Conservation (phyloP, 1,140 invertebrate genomes). For the Phthorimaea operculella region DNA sequence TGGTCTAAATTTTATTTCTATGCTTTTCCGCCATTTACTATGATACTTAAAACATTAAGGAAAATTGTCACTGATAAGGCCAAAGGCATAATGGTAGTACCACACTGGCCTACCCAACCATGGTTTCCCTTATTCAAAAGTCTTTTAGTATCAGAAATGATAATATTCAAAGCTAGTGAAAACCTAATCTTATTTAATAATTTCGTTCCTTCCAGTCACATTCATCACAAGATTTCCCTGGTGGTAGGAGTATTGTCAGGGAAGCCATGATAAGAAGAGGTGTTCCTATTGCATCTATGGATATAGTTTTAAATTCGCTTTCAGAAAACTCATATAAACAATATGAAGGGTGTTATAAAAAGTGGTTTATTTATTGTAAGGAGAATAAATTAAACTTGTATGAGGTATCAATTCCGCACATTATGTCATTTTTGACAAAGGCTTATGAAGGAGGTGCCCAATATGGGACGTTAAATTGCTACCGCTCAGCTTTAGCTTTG, state of each 20-base stretch:
- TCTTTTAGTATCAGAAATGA: background rate
- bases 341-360: constrained; percentile 5
- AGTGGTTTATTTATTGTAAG: constrained; percentile 7
- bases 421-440: background rate
- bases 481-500: constrained; percentile 19
- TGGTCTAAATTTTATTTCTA: constrained; percentile 2
- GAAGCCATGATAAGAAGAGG: background rate
- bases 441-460: constrained; percentile 4
- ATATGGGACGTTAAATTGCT: constrained; percentile 22
- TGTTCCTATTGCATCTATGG: background rate
- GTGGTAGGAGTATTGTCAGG: constrained; percentile 17
- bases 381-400: background rate
- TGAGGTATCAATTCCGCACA: constrained; percentile 4
- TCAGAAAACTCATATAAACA: constrained; percentile 4
- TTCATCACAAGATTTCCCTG: constrained; percentile 14
- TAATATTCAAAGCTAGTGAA: background rate
- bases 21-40: background rate
- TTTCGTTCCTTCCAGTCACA: constrained; percentile 5
- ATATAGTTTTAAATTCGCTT: background rate
- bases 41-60: background rate
- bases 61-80: background rate
- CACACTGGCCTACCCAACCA: background rate
- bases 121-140: background rate
- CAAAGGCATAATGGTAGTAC: background rate
- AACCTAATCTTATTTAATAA: background rate